phyloP scores from a whole-genome alignment of 2,888 invertebrate species.

The Hyposoter dolosus region DNA sequence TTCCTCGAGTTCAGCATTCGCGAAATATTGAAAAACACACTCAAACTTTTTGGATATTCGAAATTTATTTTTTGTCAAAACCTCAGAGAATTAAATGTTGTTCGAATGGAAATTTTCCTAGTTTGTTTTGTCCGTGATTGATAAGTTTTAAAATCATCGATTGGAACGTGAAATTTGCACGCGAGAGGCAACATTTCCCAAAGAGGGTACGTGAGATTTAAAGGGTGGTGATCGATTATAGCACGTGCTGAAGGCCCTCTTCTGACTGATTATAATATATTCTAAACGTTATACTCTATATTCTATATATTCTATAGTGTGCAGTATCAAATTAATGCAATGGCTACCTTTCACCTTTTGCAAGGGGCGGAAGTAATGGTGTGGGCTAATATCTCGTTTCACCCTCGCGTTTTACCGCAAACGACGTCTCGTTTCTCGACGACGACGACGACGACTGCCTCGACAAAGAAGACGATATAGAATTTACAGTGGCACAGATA shows the following conservation, averaged over 20 bases:
- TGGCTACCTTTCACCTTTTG: constrained; percentile 32
- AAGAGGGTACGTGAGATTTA: constrained; percentile 11
- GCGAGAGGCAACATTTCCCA: constrained; percentile 4
- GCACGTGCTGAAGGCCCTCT: constrained; percentile 7
- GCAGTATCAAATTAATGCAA: constrained; percentile 21
- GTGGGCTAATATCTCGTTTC: constrained; percentile 67
- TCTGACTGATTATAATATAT: not conserved
- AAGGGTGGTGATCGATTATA: constrained; percentile 43
- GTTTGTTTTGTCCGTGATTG: constrained; percentile 15
- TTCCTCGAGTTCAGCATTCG: not conserved
- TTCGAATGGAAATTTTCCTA: not conserved
- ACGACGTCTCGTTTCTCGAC: constrained; percentile 63
- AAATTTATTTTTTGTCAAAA: not conserved
- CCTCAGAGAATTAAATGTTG: not conserved
- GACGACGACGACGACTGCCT: constrained; percentile 31
- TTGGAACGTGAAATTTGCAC: constrained; percentile 41
- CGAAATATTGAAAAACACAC: not conserved
- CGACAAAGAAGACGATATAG: constrained; percentile 46
- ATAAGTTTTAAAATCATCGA: constrained; percentile 9
- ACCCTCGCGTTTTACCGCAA: constrained; percentile 58
- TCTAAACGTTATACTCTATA: not conserved
- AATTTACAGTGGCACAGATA: constrained; percentile 32
- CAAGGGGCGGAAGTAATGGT: constrained; percentile 62
- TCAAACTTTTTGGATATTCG: not conserved
- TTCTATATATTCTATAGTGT: not conserved